A percentile compares a stretch with the other conserved stretches of the same genome.
Evolutionary conservation across 2,797 vertebrate species (phyloP).

Genomic region (Agapornis canus): DNA sequence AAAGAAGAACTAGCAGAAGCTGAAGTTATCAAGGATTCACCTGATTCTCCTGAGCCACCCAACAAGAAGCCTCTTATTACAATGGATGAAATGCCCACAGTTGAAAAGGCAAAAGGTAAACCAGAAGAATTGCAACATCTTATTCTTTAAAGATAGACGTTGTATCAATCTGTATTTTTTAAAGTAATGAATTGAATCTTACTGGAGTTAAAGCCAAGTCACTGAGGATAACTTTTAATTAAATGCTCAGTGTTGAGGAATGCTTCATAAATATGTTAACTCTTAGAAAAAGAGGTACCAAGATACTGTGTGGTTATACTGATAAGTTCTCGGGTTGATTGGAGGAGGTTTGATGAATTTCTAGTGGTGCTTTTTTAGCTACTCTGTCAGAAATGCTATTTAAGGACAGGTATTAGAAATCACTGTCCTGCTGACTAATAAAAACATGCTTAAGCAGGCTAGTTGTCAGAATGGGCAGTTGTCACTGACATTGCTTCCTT

Average conservation of each 20-base stretch:
- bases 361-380: neutral
- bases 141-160: neutral
- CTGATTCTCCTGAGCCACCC: slow-evolving; percentile 95
- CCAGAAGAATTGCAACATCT: neutral
- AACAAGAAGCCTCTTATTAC: slow-evolving; percentile 94
- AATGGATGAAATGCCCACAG: slow-evolving; percentile 84
- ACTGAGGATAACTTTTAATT: neutral
- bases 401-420: neutral
- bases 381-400: neutral
- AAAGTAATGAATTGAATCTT: neutral
- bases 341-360: neutral
- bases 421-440: neutral
- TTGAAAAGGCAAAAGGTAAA: slow-evolving; percentile 93
- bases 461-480: neutral
- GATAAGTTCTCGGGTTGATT: neutral
- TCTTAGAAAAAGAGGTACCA: neutral
- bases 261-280: neutral
- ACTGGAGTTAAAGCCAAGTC: neutral
- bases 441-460: neutral
- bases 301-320: neutral
- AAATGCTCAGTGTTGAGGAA: neutral
- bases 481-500: neutral
- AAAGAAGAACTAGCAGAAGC: slow-evolving; percentile 90
- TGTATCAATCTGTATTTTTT: neutral
- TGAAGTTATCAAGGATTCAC: slow-evolving; percentile 97